Base-by-base conservation (phyloP, 2,113 vertebrate genomes). In the Rhodinocichla rosea region DNA sequence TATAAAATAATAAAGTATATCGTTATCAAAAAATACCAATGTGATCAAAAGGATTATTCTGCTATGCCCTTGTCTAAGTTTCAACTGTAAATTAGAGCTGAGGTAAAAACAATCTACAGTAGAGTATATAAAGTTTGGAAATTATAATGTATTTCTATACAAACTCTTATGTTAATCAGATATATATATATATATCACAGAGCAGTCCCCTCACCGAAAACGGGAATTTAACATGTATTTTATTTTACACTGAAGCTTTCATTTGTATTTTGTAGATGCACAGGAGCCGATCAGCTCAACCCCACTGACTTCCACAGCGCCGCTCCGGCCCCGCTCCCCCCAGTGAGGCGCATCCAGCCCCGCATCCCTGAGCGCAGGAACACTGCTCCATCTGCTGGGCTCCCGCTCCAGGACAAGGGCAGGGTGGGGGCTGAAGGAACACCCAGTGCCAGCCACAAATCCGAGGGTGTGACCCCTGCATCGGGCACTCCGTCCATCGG, bases 341-440 rank as follows among this genome's bases (percentile, higher is more conserved):
- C 2, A 0, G 11, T 0, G 24, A 42, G 62, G 5, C 45, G 2
- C 60, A 1, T 10, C 16, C 15, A 11, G 1, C 10, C 20, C 33
- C 8, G 69, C 65, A 71, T 21, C 37, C 40, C 45, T 32, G 15
- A n/a, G 94, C 57, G 4, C 88, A 97, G 96, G 94, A 82, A 13
- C 91, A 59, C 85, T 87, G 62, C 83, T 90, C 98, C 98, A 98
- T 97, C 98, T 98, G 89, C 98, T 97, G 98, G 95, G 83, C 85
- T 13, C 24, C 22, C 0, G 9, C 70, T n/a, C 89, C 79, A 95
- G 60, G 75, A 96, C 89, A 60, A 1, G 73, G 30, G 7, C 56
- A 33, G 28, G 28, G 6, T 0, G 52, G 39, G 52, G 55, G 53
- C 81, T 69, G 52, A 0, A 15, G 44, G 4, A 15, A 5, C 27